These are phyloP conservation scores for Nasua narica DNA, from an alignment of 2,797 vertebrate species.

Conservation along the genomic window DNA sequence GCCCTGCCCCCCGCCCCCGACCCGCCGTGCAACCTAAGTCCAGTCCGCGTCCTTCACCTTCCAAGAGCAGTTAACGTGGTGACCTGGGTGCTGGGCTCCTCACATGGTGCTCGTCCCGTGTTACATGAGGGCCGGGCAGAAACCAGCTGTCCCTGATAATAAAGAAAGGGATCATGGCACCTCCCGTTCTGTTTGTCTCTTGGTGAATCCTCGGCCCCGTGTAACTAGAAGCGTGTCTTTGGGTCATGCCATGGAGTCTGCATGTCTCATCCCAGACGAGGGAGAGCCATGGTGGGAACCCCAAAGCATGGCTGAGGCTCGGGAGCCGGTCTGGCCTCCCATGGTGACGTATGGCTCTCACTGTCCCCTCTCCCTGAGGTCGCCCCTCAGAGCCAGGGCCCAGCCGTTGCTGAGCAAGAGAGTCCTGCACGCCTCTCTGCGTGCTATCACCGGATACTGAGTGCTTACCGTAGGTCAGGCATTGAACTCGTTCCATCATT, in stretches of 20 bases:
- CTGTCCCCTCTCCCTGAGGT: background rate
- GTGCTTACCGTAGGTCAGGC: background rate
- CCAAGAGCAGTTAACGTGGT: background rate
- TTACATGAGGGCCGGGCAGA: background rate
- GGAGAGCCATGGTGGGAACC: background rate
- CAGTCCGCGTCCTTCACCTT: background rate
- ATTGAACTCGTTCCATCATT: background rate
- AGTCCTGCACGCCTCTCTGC: background rate
- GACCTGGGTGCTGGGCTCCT: background rate
- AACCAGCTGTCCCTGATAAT: background rate
- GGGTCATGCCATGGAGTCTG: background rate
- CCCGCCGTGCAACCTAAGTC: background rate
- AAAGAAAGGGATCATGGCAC: background rate
- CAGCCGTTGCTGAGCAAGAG: background rate
- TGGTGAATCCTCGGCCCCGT: background rate
- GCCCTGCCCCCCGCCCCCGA: background rate
- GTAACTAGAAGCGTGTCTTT: background rate
- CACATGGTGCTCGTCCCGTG: accelerated
- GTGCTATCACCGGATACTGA: background rate
- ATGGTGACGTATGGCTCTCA: background rate
- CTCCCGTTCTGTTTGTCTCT: background rate
- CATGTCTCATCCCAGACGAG: background rate
- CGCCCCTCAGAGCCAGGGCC: background rate
- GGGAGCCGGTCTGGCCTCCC: background rate
- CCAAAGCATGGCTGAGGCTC: too few relatives aligned